These are phyloP conservation scores for Pasiphila rectangulata DNA, from an alignment of 2,888 invertebrate genomes.

Conservation along the genomic window DNA sequence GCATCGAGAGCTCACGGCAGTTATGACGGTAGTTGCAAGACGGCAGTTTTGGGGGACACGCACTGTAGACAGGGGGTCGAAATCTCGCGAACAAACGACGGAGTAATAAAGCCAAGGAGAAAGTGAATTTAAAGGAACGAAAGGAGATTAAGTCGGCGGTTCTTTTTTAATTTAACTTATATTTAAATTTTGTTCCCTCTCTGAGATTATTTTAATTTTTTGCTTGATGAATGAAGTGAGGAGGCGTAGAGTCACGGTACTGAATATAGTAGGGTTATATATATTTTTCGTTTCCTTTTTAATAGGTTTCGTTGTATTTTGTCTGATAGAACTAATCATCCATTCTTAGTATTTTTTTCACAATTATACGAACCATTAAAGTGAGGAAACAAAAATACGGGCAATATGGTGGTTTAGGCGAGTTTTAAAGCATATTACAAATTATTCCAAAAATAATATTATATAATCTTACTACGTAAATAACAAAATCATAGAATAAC, in stretches of 20 bases:
- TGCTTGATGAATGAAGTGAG: conserved; percentile 15
- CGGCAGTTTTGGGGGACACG: conserved; percentile 66
- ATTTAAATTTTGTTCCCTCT: conserved; percentile 52
- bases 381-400: no score
- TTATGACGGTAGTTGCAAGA: conserved; percentile 66
- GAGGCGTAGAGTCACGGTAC: background rate
- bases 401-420: no score
- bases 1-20: conserved; percentile 51
- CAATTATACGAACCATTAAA: no score
- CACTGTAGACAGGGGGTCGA: conserved; percentile 74
- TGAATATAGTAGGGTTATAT: background rate
- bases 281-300: no score
- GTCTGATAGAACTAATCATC: no score
- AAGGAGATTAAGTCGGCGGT: conserved; percentile 75
- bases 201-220: conserved; percentile 29
- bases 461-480: no score
- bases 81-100: conserved; percentile 82
- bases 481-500: no score
- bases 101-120: conserved; percentile 82
- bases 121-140: conserved; percentile 83
- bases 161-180: conserved; percentile 77
- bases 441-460: no score
- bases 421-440: no score
- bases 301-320: no score
- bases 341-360: no score